A percentile compares a stretch with the other conserved stretches of the same genome.
These are phyloP conservation scores for Tenthredo notha DNA, from an alignment of 2,888 invertebrate genomes.

Conservation along the genomic window DNA sequence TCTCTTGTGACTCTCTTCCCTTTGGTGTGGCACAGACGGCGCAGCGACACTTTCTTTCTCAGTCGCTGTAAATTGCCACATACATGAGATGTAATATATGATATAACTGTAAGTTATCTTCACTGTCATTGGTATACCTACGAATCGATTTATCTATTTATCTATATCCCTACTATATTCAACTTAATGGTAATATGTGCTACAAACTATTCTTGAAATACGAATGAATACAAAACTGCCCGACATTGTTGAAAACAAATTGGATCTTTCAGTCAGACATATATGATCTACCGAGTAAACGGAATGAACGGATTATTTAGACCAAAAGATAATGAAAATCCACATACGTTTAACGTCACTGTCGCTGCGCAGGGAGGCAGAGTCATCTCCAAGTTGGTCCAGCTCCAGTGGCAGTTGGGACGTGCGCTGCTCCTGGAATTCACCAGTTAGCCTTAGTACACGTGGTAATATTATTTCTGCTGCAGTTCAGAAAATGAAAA, in stretches of 20 bases:
- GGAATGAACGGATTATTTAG: background rate
- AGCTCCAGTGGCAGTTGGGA: conserved; percentile 93
- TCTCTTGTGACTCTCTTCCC: conserved; percentile 76
- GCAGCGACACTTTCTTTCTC: conserved; percentile 77
- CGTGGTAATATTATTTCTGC: conserved; percentile 10
- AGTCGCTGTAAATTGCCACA: conserved; percentile 72
- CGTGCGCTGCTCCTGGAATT: conserved; percentile 91
- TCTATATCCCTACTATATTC: background rate
- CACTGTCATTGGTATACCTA: background rate
- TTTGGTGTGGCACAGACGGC: conserved; percentile 73
- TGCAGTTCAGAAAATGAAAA: background rate
- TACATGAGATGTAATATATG: background rate
- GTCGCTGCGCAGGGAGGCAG: conserved; percentile 91
- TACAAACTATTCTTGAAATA: background rate
- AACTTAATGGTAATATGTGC: background rate
- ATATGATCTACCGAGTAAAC: background rate
- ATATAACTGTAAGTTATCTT: conserved; percentile 33
- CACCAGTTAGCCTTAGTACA: conserved; percentile 55
- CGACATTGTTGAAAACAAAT: background rate
- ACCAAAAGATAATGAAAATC: conserved; percentile 21
- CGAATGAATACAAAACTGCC: background rate
- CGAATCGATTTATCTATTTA: too few species aligned
- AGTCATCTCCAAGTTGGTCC: conserved; percentile 90
- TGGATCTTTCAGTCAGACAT: background rate
- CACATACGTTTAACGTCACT: conserved; percentile 88